Percentiles rank a stretch among this genome's conserved stretches.
phyloP scores from a whole-genome alignment of 2,113 vertebrate species.

The Syngnathus typhle region DNA sequence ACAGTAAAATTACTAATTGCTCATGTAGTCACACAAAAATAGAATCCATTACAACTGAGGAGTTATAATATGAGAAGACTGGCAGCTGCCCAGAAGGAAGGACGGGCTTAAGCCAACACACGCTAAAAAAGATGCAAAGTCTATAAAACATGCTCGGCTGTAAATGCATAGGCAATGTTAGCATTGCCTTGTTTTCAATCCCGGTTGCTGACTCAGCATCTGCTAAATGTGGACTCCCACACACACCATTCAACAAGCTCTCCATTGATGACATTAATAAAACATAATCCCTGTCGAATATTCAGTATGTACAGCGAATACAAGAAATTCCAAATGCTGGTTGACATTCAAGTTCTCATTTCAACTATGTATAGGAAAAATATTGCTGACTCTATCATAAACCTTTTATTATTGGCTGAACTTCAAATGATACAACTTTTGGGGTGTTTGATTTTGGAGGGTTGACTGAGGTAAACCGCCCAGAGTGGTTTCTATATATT shows the following conservation, averaged over 20 bases:
- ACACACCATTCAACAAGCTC: conserved; percentile 7
- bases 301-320: background rate
- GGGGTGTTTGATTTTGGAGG: background rate
- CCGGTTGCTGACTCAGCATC: background rate
- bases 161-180: conserved; percentile 17
- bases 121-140: too few species aligned
- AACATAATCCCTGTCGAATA: background rate
- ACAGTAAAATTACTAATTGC: background rate
- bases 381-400: background rate
- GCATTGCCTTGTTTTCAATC: conserved; percentile 9
- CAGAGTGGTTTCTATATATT: background rate
- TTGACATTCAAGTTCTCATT: background rate
- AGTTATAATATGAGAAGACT: conserved; percentile 21
- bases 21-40: conserved; percentile 20
- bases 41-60: conserved; percentile 32
- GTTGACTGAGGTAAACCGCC: background rate
- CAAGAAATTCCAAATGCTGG: background rate
- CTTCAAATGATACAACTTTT: background rate
- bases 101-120: background rate
- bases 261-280: conserved; percentile 8
- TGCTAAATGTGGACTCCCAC: conserved; percentile 6
- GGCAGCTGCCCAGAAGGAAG: conserved; percentile 8
- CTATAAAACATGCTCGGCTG: background rate
- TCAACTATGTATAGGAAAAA: background rate
- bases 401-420: background rate